These are phyloP conservation scores for Morinoia aosen DNA, from an alignment of 2,888 invertebrate genomes.

Conservation along the genomic window DNA sequence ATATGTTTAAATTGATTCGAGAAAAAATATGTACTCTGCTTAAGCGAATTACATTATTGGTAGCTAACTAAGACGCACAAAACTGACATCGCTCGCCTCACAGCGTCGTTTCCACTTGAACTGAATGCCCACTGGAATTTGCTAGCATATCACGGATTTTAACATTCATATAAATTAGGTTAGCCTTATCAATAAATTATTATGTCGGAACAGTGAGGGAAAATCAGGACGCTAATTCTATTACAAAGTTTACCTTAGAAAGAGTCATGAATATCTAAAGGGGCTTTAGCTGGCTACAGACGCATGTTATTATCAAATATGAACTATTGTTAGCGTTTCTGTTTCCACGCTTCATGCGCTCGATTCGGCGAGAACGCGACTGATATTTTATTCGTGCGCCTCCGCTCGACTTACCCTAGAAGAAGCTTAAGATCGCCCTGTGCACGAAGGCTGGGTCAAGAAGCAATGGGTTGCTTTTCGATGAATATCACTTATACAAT, in stretches of 20 bases:
- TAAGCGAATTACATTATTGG: background rate
- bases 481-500: background rate
- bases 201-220: no score
- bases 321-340: background rate
- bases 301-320: background rate
- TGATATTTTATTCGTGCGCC: background rate
- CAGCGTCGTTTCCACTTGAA: background rate
- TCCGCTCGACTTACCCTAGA: background rate
- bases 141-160: background rate
- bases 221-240: no score
- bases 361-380: background rate
- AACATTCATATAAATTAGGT: background rate
- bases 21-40: background rate
- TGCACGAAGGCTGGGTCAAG: background rate
- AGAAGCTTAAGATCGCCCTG: background rate
- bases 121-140: background rate
- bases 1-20: background rate
- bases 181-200: no score
- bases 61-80: background rate
- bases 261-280: background rate
- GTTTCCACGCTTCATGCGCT: background rate
- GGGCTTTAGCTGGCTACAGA: background rate
- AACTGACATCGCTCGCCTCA: background rate
- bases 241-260: no score
- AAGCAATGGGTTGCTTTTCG: background rate